phyloP scores from a whole-genome alignment of 1,140 invertebrate species.

The Drosophila nebulosa region DNA sequence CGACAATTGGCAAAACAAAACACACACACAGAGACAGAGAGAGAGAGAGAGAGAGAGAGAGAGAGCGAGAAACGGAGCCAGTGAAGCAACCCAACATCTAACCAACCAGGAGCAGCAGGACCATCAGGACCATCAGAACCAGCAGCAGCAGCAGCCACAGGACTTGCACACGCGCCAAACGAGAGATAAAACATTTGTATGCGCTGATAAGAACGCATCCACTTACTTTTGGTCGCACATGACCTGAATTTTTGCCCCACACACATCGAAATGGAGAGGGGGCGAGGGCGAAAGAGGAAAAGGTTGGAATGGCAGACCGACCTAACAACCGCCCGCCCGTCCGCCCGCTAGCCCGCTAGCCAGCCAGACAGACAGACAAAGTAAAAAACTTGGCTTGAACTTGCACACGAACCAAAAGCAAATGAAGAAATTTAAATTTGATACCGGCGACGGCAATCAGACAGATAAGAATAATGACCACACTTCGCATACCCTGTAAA shows the following conservation, averaged over 20 bases:
- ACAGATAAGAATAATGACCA: conserved; percentile 34
- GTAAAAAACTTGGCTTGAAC: conserved; percentile 60
- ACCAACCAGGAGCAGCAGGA: conserved; percentile 16
- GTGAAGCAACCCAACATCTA: background rate
- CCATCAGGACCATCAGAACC: conserved; percentile 8
- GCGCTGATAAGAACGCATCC: conserved; percentile 77
- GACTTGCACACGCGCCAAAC: conserved; percentile 61
- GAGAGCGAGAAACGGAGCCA: background rate
- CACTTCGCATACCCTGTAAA: conserved; percentile 16
- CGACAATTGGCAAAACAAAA: conserved; percentile 78
- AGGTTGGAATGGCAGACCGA: background rate
- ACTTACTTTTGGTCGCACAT: conserved; percentile 77
- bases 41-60: background rate
- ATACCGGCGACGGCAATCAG: conserved; percentile 52
- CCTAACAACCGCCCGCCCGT: no score
- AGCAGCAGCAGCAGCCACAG: conserved; percentile 10
- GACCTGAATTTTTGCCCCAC: conserved; percentile 63
- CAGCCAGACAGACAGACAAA: conserved; percentile 13
- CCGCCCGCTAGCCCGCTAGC: no score
- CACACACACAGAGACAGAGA: conserved; percentile 25
- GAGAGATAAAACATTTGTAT: conserved; percentile 78
- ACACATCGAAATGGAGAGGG: conserved; percentile 4
- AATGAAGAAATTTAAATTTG: conserved; percentile 78
- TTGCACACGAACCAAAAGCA: conserved; percentile 51
- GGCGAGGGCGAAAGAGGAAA: background rate